These are phyloP conservation scores for Gambusia holbrooki DNA, from an alignment of 2,113 vertebrate genomes.

Conservation along the genomic window DNA sequence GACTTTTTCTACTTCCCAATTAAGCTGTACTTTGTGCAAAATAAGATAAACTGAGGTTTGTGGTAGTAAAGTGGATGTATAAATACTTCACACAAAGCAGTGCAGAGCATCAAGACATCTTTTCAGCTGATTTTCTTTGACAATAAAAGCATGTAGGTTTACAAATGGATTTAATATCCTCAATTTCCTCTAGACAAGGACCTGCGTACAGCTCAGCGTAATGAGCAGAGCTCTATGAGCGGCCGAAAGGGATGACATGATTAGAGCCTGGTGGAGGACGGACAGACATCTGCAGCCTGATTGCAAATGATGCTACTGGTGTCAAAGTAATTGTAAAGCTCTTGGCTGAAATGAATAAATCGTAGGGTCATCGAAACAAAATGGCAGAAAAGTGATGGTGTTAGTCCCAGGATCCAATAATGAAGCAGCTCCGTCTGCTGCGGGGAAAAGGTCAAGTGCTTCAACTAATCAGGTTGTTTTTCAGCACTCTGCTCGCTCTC, in stretches of 20 bases:
- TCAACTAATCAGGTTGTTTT: slow-evolving; percentile 12
- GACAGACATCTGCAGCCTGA: neutral
- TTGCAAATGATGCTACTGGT: neutral
- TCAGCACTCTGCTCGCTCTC: neutral
- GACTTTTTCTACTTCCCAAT: neutral
- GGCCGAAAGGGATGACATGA: neutral
- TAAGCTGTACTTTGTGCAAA: neutral
- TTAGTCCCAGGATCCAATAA: slow-evolving; percentile 7
- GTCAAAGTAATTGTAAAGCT: slow-evolving; percentile 12
- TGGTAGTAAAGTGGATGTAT: neutral
- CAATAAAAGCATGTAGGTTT: neutral
- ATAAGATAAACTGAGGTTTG: neutral
- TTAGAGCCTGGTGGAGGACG: neutral
- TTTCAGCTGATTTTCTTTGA: neutral
- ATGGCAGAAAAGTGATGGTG: neutral
- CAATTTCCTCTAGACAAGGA: neutral
- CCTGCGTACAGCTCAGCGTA: neutral
- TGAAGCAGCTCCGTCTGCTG: slow-evolving; percentile 2
- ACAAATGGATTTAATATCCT: neutral
- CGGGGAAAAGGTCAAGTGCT: slow-evolving; percentile 28
- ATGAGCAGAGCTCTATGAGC: neutral
- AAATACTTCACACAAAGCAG: neutral
- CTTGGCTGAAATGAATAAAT: slow-evolving; percentile 10
- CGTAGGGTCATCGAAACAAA: neutral
- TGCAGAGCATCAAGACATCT: neutral